phyloP scores from a whole-genome alignment of 2,797 vertebrate species.

The Lacerta bilineata region DNA sequence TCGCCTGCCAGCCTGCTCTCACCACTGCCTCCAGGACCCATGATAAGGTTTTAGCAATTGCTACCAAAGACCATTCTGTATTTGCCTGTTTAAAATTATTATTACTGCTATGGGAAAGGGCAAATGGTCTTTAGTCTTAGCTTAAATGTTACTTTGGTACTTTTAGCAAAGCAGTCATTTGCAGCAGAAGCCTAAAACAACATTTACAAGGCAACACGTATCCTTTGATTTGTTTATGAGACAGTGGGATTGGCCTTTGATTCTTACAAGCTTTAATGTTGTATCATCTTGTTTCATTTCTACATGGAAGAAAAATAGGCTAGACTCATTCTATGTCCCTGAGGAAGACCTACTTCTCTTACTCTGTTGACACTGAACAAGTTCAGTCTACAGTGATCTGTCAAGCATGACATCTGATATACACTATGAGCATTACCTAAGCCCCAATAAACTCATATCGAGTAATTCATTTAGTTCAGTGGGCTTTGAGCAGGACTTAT shows the following conservation, averaged over 20 bases:
- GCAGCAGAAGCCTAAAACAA: conserved; percentile 35
- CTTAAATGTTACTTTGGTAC: conserved; percentile 53
- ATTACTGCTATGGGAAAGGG: conserved; percentile 39
- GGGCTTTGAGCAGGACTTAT: accelerated
- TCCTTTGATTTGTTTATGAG: conserved; percentile 34
- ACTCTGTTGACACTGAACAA: background rate
- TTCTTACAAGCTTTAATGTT: conserved; percentile 26
- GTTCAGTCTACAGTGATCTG: background rate
- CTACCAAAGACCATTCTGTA: conserved; percentile 57
- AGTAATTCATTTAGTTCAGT: accelerated
- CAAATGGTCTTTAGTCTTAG: conserved; percentile 37
- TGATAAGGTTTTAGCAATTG: conserved; percentile 35
- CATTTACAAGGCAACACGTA: conserved; percentile 15
- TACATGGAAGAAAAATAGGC: background rate
- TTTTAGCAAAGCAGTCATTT: conserved; percentile 42
- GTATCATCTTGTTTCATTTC: background rate
- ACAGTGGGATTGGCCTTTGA: background rate
- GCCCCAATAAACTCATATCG: background rate
- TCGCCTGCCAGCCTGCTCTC: conserved; percentile 32
- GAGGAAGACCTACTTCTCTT: background rate
- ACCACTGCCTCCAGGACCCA: conserved; percentile 38
- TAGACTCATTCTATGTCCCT: background rate
- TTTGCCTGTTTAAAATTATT: conserved; percentile 40
- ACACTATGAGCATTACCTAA: accelerated
- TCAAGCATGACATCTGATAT: background rate